Evolutionary conservation across 2,888 invertebrate species (phyloP).

Genomic region (Acanthosepion esculentum): DNA sequence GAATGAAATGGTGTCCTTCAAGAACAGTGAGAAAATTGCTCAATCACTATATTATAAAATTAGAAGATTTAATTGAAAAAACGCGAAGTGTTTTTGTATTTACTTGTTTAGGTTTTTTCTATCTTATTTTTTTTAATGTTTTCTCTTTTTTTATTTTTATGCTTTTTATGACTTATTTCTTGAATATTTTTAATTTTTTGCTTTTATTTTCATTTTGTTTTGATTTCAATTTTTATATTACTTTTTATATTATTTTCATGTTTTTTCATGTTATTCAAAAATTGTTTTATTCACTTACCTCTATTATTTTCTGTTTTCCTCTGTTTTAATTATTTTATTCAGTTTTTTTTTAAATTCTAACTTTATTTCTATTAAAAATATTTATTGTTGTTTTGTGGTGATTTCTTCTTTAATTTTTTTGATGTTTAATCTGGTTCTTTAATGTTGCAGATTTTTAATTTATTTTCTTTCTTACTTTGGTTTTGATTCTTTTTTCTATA

Average conservation of each 20-base stretch:
- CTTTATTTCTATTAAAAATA: too few species aligned
- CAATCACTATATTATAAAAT: not conserved
- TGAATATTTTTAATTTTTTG: not conserved
- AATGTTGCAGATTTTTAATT: too few species aligned
- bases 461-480: too few species aligned
- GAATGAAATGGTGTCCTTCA: not conserved
- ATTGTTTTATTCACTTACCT: not conserved
- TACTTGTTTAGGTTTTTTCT: not conserved
- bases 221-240: not conserved
- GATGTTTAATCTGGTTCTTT: too few species aligned
- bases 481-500: too few species aligned
- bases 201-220: not conserved
- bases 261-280: not conserved
- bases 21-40: slow-evolving; percentile 33
- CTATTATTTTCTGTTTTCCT: not conserved
- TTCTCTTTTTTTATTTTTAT: too few species aligned
- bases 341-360: too few species aligned
- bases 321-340: not conserved
- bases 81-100: not conserved
- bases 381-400: too few species aligned
- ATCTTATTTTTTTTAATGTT: not conserved
- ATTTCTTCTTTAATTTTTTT: too few species aligned
- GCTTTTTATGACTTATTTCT: not conserved
- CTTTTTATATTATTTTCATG: not conserved
- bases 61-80: slow-evolving; percentile 11